phyloP scores from a whole-genome alignment of 1,140 invertebrate species.

The Lordiphosa clarofinis region DNA sequence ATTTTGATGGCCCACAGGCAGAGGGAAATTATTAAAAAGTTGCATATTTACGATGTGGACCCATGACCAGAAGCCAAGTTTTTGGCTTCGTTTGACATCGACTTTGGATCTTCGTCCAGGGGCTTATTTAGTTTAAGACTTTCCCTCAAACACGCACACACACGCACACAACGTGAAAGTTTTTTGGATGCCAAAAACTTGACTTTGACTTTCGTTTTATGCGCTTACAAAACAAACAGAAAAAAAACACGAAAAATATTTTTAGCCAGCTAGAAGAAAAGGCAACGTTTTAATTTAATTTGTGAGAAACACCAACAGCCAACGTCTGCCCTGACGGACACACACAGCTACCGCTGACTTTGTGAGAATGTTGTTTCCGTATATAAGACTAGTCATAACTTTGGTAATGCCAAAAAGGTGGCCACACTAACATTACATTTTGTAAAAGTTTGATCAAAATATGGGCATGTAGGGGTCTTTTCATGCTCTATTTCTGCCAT shows the following conservation, averaged over 20 bases:
- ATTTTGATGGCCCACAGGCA: conserved; percentile 11
- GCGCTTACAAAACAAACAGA: not conserved
- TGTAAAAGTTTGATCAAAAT: too few species aligned
- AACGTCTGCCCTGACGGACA: too few species aligned
- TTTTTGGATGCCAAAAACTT: conserved; percentile 18
- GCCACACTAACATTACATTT: too few species aligned
- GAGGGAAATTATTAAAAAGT: conserved; percentile 18
- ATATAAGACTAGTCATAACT: too few species aligned
- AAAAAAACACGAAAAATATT: conserved; percentile 4
- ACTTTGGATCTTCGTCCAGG: conserved; percentile 11
- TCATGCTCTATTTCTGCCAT: too few species aligned
- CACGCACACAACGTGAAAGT: conserved; percentile 4
- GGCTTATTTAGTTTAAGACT: conserved; percentile 19
- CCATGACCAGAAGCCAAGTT: conserved; percentile 11
- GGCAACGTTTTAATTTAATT: conserved; percentile 19
- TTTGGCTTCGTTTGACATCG: conserved; percentile 13
- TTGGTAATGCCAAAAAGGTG: too few species aligned
- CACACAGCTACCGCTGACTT: too few species aligned
- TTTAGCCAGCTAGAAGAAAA: conserved; percentile 16
- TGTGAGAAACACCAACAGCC: conserved; percentile 4
- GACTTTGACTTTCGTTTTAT: conserved; percentile 15
- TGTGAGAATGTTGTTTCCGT: too few species aligned
- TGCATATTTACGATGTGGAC: conserved; percentile 14
- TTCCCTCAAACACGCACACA: not conserved
- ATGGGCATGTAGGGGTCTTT: too few species aligned